Percentiles rank a stretch among this genome's conserved stretches.
Evolutionary conservation across 2,797 vertebrate genomes (phyloP).

Genomic region (Trachurus trachurus): DNA sequence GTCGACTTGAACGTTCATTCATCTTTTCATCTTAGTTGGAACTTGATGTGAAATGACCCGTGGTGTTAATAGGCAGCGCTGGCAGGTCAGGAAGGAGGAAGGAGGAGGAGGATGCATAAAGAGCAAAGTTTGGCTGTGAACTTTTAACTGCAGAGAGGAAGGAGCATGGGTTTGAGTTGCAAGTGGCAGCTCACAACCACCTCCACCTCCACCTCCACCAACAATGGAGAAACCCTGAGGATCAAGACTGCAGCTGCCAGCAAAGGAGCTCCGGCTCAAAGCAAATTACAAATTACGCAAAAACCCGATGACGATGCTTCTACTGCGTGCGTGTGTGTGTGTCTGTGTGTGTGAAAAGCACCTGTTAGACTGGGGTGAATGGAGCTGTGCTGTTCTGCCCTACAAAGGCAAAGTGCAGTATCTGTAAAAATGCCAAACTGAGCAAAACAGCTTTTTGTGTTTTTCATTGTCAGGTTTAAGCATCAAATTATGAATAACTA

Average conservation of each 20-base stretch:
- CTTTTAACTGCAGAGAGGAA: conserved; percentile 21
- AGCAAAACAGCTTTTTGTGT: too few relatives aligned
- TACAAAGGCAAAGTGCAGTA: too few relatives aligned
- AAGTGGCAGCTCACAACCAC: too few relatives aligned
- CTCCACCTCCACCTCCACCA: conserved; percentile 2
- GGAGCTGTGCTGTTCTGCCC: background rate
- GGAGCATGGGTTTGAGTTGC: background rate
- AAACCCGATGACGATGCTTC: conserved; percentile 14
- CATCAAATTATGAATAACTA: too few relatives aligned
- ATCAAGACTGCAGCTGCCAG: conserved; percentile 40
- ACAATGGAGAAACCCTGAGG: conserved; percentile 13
- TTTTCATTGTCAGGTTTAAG: too few relatives aligned
- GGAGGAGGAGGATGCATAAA: conserved; percentile 1
- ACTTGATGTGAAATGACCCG: conserved; percentile 11
- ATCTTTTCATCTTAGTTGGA: conserved; percentile 17
- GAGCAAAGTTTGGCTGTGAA: conserved; percentile 22
- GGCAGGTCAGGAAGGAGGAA: conserved; percentile 35
- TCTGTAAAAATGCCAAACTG: too few relatives aligned
- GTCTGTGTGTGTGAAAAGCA: conserved; percentile 8
- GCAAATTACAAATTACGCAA: conserved; percentile 58
- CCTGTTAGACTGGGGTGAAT: conserved; percentile 27
- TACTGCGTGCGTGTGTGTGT: background rate
- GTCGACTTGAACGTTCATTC: conserved; percentile 49
- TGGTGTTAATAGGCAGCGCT: background rate
- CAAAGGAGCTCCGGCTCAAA: conserved; percentile 55